Base-by-base conservation (phyloP, 2,888 invertebrate genomes). In the Sericinus montela region DNA sequence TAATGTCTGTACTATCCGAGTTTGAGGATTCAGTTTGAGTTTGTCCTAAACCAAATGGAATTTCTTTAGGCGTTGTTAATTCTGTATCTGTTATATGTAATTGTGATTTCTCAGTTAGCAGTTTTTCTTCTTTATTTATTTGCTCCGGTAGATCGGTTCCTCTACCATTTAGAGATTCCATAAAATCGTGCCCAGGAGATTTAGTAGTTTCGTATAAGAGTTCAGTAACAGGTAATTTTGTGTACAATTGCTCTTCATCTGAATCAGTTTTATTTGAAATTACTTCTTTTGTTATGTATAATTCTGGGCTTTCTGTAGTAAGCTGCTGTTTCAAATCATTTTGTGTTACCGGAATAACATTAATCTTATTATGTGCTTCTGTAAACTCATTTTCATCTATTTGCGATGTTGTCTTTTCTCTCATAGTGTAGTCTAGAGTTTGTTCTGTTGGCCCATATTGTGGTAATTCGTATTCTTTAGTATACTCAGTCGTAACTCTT, bases 151-250 rank as follows among this genome's bases (percentile, higher is more conserved):
- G 11, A 45, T 46, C 52, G 6, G 53, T 53, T 32, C 25, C 49
- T 11, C 41, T 41, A 32, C 50, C 50, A 51, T 51, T 51, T 14
- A 51, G 13, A 9, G 50, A 41, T 51, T 51, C 45, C 30, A 42
- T 34, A 13, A 28, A 1, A 46, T 39, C 45, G 11, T 34, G 19
- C 15, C 16, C 10, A 23, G 39, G 38, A 39, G 39, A 28, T 28
- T 28, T 7, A 39, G n/a, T 34, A 5, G 16, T 39, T 30, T 48
- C 35, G 5, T 23, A 15, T 5, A 8, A 13, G 32, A 32, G 23
- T 23, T 43, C 37, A 11, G 34, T 42, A 15, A 34, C 16, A 34
- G 45, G 45, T 38, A 16, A 6, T 15, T 41, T 15, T 3, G 45
- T 45, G 9, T 11, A 32, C 23, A 23, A 16, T 32, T 45, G 41